Evolutionary conservation across 2,797 vertebrate species (phyloP).

Genomic region (Linurgus olivaceus): DNA sequence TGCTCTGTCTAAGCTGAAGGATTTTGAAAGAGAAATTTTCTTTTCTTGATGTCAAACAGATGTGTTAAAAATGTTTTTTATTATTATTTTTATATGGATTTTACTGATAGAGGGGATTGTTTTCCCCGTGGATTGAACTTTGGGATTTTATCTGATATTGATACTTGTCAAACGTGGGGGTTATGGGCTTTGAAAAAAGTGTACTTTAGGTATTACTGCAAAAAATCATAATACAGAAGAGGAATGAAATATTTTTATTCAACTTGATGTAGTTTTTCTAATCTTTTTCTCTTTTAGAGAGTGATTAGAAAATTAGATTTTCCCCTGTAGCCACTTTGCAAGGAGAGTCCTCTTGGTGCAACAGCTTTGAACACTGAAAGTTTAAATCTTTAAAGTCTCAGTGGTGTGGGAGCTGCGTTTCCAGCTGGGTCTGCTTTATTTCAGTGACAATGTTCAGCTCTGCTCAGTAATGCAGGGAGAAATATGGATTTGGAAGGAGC

Average conservation of each 20-base stretch:
- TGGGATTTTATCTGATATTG: background rate
- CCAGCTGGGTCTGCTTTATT: conserved; percentile 49
- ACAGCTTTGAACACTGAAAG: background rate
- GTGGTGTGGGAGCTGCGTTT: background rate
- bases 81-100: background rate
- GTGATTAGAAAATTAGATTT: background rate
- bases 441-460: conserved; percentile 16
- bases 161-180: background rate
- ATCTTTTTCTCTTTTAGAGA: background rate
- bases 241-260: background rate
- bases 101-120: background rate
- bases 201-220: background rate
- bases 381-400: background rate
- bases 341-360: background rate
- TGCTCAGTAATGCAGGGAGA: background rate
- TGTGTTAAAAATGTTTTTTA: background rate
- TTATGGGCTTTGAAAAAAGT: background rate
- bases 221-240: background rate
- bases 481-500: conserved; percentile 33
- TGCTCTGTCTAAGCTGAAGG: background rate
- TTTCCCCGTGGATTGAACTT: background rate
- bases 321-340: background rate
- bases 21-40: background rate
- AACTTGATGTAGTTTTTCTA: background rate
- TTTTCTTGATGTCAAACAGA: conserved; percentile 48